Percentiles rank a stretch among this genome's conserved stretches.
These are phyloP conservation scores for Bactericera cockerelli DNA, from an alignment of 1,140 invertebrate genomes.

Conservation along the genomic window DNA sequence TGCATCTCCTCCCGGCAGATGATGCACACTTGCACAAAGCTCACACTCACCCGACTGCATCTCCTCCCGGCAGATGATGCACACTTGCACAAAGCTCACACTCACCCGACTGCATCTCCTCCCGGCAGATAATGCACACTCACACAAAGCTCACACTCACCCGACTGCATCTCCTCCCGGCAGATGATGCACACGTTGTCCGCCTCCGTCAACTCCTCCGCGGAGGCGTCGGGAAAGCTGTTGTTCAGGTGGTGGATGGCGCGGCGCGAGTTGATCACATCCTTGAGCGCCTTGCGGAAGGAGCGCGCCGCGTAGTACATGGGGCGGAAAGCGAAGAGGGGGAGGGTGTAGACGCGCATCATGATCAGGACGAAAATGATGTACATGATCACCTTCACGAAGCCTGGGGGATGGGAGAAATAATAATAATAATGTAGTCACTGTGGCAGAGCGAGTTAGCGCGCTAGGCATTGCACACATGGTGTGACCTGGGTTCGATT, in stretches of 20 bases:
- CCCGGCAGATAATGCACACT: conserved; percentile 98
- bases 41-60: conserved; percentile 54
- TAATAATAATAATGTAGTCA: no score
- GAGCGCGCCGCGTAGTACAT: conserved; percentile 96
- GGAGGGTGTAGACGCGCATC: conserved; percentile 93
- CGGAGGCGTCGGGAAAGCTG: conserved; percentile 88
- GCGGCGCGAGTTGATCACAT: conserved; percentile 89
- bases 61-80: conserved; percentile 96
- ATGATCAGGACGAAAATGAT: conserved; percentile 89
- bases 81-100: no score
- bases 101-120: conserved; percentile 62
- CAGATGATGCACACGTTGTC: conserved; percentile 99
- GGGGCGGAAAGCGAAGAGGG: conserved; percentile 93
- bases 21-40: no score
- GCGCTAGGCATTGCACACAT: no score
- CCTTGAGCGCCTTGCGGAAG: conserved; percentile 96
- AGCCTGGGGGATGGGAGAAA: conserved; percentile 38
- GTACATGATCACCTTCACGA: conserved; percentile 78
- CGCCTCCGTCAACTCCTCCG: conserved; percentile 78
- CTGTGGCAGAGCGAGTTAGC: no score
- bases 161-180: conserved; percentile 72
- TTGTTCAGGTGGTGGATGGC: conserved; percentile 98
- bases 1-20: conserved; percentile 93
- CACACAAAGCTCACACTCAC: no score
- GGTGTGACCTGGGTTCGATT: no score